These are phyloP conservation scores for Astreopora myriophthalma DNA, from an alignment of 64 coral and sea anemone species.

Conservation along the genomic window DNA sequence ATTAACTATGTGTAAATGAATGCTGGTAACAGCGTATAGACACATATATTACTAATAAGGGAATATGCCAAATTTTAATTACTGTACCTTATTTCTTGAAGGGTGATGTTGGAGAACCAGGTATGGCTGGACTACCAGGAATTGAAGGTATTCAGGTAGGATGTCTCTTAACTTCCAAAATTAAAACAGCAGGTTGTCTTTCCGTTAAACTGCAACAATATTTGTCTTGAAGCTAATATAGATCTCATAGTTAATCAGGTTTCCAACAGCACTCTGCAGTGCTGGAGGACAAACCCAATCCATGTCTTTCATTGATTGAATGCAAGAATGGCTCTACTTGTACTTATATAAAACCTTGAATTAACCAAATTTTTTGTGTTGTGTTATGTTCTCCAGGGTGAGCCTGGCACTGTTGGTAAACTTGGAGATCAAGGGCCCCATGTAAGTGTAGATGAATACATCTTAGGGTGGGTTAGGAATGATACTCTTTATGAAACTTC, in stretches of 20 bases:
- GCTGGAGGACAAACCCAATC: too few species aligned
- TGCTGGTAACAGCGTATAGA: too few species aligned
- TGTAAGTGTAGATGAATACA: neutral
- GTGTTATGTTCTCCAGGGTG: neutral
- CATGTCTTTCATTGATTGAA: too few species aligned
- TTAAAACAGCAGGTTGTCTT: too few species aligned
- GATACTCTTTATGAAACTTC: too few species aligned
- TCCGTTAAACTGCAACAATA: too few species aligned
- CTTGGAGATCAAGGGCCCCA: slow-evolving; percentile 16
- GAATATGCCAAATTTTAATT: neutral
- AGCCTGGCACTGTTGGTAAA: neutral
- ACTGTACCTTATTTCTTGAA: neutral
- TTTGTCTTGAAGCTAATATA: too few species aligned
- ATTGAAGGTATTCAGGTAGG: slow-evolving; percentile 57
- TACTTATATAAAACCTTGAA: neutral
- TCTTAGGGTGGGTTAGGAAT: neutral
- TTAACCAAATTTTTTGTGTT: neutral
- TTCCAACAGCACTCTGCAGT: too few species aligned
- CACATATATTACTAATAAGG: neutral
- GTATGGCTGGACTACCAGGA: slow-evolving; percentile 47
- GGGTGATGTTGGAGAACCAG: slow-evolving; percentile 51
- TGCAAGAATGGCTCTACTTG: too few species aligned
- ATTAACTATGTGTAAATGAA: too few species aligned
- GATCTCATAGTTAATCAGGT: too few species aligned
- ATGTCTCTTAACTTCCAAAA: neutral